Percentiles rank a stretch among this genome's conserved stretches.
Evolutionary conservation across 2,888 invertebrate genomes (phyloP).

Genomic region (Steinernema hermaphroditum): DNA sequence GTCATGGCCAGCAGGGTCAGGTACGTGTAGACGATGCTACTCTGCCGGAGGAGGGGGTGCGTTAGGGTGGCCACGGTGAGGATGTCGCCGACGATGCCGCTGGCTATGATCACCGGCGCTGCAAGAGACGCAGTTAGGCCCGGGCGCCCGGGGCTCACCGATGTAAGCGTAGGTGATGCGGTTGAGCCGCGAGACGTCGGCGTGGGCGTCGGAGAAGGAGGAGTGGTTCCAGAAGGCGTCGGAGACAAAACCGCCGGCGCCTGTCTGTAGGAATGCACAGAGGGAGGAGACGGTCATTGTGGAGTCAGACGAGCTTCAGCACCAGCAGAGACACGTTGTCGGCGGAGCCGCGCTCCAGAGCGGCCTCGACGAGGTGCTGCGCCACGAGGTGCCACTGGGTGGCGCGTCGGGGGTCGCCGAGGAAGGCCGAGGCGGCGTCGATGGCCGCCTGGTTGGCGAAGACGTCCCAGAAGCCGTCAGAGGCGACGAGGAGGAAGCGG

Average conservation of each 20-base stretch:
- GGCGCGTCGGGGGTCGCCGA: constrained; percentile 72
- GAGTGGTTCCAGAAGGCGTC: constrained; percentile 30
- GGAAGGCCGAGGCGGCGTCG: constrained; percentile 41
- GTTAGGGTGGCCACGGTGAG: constrained; percentile 70
- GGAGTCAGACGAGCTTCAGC: constrained; percentile 74
- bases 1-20: constrained; percentile 69
- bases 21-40: constrained; percentile 69
- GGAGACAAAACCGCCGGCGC: constrained; percentile 20
- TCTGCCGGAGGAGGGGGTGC: constrained; percentile 68
- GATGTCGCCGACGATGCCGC: constrained; percentile 70
- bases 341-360: constrained; percentile 86
- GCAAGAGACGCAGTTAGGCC: constrained; percentile 67
- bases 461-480: constrained; percentile 95
- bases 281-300: constrained; percentile 29
- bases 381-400: constrained; percentile 79
- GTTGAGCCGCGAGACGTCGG: constrained; percentile 47
- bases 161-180: constrained; percentile 68
- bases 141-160: constrained; percentile 64
- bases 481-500: constrained; percentile 85
- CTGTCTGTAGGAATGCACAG: constrained; percentile 21
- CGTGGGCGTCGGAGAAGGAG: constrained; percentile 8
- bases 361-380: constrained; percentile 85
- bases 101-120: constrained; percentile 68
- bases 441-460: constrained; percentile 88
- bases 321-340: constrained; percentile 94